Evolutionary conservation across 1,140 invertebrate species (phyloP).

Genomic region (Drosophila miranda): DNA sequence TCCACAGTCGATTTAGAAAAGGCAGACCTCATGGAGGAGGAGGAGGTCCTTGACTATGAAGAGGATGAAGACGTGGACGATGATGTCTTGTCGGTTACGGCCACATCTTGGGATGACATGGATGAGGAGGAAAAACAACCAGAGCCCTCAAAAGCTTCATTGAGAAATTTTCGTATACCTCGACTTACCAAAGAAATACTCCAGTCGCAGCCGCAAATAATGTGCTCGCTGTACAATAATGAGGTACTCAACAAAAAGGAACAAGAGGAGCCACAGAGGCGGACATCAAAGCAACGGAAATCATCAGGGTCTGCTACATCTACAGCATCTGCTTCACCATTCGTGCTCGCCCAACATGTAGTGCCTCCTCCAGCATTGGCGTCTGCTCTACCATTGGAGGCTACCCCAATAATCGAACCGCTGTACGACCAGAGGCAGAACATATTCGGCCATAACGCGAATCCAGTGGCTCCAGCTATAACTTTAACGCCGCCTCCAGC

Average conservation of each 20-base stretch:
- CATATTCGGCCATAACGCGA: too few species aligned
- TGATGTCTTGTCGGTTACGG: slow-evolving; percentile 46
- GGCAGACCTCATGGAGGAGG: slow-evolving; percentile 21
- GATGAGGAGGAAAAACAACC: slow-evolving; percentile 20
- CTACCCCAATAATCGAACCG: slow-evolving; percentile 1
- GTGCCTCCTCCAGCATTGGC: not conserved
- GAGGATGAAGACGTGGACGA: slow-evolving; percentile 17
- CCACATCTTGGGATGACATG: slow-evolving; percentile 42
- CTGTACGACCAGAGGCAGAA: slow-evolving; percentile 4
- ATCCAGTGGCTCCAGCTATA: too few species aligned
- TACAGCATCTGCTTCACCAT: too few species aligned
- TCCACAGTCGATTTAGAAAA: not conserved
- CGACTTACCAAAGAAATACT: not conserved
- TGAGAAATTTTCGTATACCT: not conserved
- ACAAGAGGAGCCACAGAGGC: too few species aligned
- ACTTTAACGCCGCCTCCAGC: too few species aligned
- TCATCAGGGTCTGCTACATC: too few species aligned
- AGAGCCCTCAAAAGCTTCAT: not conserved
- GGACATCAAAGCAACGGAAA: not conserved
- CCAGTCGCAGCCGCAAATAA: not conserved
- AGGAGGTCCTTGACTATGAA: slow-evolving; percentile 31
- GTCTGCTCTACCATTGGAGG: not conserved
- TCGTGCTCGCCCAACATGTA: not conserved
- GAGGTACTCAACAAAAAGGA: too few species aligned
- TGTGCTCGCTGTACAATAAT: not conserved